Evolutionary conservation across 2,797 vertebrate species (phyloP).

Genomic region (Poliocrania exsul): DNA sequence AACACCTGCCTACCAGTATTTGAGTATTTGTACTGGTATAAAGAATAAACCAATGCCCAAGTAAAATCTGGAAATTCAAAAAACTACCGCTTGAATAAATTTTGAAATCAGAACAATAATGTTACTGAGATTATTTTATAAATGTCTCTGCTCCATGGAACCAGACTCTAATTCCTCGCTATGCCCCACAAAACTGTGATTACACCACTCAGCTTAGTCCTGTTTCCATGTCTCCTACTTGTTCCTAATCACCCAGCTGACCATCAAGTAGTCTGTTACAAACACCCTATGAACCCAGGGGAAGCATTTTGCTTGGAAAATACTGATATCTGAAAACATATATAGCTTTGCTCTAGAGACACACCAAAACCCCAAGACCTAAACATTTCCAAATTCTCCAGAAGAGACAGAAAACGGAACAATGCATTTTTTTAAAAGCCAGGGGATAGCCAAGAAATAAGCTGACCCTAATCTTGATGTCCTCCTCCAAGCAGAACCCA

Average conservation of each 20-base stretch:
- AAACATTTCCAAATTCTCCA: not conserved
- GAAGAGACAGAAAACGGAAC: not conserved
- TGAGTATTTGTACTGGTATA: not conserved
- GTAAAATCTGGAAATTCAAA: not conserved
- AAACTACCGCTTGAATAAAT: not conserved
- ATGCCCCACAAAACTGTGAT: not conserved
- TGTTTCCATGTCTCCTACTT: not conserved
- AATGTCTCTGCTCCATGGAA: not conserved
- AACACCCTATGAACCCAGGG: not conserved
- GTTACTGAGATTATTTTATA: not conserved
- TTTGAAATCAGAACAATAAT: not conserved
- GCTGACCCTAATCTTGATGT: not conserved
- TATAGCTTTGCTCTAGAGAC: not conserved
- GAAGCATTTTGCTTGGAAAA: not conserved
- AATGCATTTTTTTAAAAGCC: not conserved
- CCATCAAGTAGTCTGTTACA: not conserved
- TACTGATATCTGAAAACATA: not conserved
- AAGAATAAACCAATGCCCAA: not conserved
- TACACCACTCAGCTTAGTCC: not conserved
- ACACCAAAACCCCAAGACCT: not conserved
- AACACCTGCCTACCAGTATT: not conserved
- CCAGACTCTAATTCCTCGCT: not conserved
- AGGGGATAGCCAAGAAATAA: not conserved
- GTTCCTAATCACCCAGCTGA: not conserved
- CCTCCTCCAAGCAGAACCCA: not conserved